These are phyloP conservation scores for Apostichopus californicus DNA, from an alignment of 35 echinoderm and acorn worm species.

Conservation along the genomic window DNA sequence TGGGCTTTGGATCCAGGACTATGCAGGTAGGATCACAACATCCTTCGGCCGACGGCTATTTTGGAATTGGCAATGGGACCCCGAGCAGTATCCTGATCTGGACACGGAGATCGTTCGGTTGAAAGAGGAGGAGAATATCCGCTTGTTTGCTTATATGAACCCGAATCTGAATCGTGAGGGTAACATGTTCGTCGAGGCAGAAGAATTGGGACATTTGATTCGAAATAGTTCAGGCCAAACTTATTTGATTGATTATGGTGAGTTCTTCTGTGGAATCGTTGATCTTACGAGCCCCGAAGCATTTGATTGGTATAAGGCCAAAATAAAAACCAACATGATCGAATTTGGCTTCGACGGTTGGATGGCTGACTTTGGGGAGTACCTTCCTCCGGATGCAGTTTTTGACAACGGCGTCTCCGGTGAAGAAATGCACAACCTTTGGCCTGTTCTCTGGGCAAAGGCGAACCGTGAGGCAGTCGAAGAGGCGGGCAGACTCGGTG, in stretches of 20 bases:
- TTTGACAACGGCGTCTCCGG: constrained; percentile 76
- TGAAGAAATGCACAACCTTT: constrained; percentile 80
- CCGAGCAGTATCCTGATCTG: constrained; percentile 88
- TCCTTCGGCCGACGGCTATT: constrained; percentile 88
- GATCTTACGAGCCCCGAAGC: constrained; percentile 94
- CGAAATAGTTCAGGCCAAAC: constrained; percentile 75
- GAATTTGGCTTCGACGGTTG: constrained; percentile 92
- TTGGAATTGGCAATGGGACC: constrained; percentile 99
- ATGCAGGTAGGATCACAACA: constrained; percentile 87
- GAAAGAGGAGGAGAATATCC: constrained; percentile 64
- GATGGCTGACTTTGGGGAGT: constrained; percentile 99
- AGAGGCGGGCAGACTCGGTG: constrained; percentile 78
- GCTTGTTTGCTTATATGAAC: constrained; percentile 77
- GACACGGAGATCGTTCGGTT: constrained; percentile 69
- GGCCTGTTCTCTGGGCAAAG: constrained; percentile 93
- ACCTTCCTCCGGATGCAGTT: constrained; percentile 88
- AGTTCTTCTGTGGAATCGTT: constrained; percentile 93
- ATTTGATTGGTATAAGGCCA: constrained; percentile 82
- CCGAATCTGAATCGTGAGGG: constrained; percentile 89
- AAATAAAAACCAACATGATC: constrained; percentile 89
- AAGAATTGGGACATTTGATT: constrained; percentile 67
- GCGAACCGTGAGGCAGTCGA: constrained; percentile 83
- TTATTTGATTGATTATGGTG: constrained; percentile 87
- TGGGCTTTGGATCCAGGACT: constrained; percentile 97
- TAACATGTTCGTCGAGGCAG: constrained; percentile 77